Evolutionary conservation across 2,888 invertebrate species (phyloP).

Genomic region (Phyto melanocephala): DNA sequence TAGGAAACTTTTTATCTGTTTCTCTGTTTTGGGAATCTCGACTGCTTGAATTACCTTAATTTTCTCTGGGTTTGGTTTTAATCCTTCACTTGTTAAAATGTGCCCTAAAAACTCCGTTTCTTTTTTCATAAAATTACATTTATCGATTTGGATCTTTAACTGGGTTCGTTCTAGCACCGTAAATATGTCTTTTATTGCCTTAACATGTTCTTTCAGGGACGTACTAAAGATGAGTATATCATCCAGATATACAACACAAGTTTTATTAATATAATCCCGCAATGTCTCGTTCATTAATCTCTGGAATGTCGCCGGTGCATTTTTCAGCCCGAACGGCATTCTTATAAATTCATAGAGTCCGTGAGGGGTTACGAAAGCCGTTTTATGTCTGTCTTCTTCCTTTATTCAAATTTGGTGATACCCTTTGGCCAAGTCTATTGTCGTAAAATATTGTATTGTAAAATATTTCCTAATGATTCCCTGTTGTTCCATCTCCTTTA

Average conservation of each 20-base stretch:
- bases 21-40: conserved; percentile 15
- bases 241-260: background rate
- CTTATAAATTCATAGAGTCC: conserved; percentile 22
- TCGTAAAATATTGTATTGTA: conserved; percentile 23
- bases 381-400: conserved; percentile 6
- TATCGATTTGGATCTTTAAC: conserved; percentile 20
- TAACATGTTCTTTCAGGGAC: conserved; percentile 1
- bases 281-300: conserved; percentile 20
- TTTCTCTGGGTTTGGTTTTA: conserved; percentile 33
- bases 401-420: conserved; percentile 7
- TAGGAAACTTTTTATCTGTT: conserved; percentile 41
- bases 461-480: conserved; percentile 22
- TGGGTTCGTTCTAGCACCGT: background rate
- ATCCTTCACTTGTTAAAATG: too few species aligned
- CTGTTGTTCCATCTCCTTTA: conserved; percentile 45
- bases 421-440: conserved; percentile 15
- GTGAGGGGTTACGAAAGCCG: conserved; percentile 21
- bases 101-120: too few species aligned
- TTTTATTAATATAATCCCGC: background rate
- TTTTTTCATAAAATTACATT: too few species aligned
- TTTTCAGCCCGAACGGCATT: conserved; percentile 40
- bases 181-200: background rate
- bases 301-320: conserved; percentile 23
- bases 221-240: conserved; percentile 24
- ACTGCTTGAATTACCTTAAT: conserved; percentile 13